Base-by-base conservation (phyloP, 2,113 vertebrate genomes). In the Trachemys scripta region DNA sequence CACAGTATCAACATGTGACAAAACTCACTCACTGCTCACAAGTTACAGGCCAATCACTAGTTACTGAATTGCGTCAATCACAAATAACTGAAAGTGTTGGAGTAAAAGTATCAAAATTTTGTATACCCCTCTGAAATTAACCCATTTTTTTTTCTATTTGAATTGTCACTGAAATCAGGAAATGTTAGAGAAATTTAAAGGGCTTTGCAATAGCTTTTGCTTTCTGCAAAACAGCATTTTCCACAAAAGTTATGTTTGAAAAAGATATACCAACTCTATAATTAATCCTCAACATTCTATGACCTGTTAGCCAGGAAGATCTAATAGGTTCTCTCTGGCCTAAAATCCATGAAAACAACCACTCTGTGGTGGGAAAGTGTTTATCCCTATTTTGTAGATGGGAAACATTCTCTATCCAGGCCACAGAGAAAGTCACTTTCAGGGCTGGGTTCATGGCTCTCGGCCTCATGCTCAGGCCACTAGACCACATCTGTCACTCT, bases 401-500 rank as follows among this genome's bases (percentile, higher is more conserved):
- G 78, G 82, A 6, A 51, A 11, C 25, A 22, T 78, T 84, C 92
- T 10, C 59, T 42, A 88, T 3, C n/a, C 82, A 50, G 81, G 47
- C 5, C 53, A 50, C 3, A 22, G 56, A 10, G 50, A 4, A 7
- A 90, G 38, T 29, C 35, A 29, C 79, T 29, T 47, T 45, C 42
- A 8, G 25, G 45, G 24, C 8, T 47, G 75, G 75, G 42, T 78
- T 47, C 75, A 47, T 78, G 75, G 42, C 25, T 47, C 22, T 10
- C 24, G 29, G 75, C 24, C 75, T 78, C 22, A 14, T 78, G 29
- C 29, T 49, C 72, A 89, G 56, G 35, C 93, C 88, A 81, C 10
- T 38, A 80, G 82, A 31, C 80, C 80, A 62, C 95, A 96, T 87
- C 84, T 97, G 95, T 56, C 80, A 51, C 19, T 88, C 69, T 94